phyloP scores from a whole-genome alignment of 2,888 invertebrate genomes.

The Drosophila neonasuta region DNA sequence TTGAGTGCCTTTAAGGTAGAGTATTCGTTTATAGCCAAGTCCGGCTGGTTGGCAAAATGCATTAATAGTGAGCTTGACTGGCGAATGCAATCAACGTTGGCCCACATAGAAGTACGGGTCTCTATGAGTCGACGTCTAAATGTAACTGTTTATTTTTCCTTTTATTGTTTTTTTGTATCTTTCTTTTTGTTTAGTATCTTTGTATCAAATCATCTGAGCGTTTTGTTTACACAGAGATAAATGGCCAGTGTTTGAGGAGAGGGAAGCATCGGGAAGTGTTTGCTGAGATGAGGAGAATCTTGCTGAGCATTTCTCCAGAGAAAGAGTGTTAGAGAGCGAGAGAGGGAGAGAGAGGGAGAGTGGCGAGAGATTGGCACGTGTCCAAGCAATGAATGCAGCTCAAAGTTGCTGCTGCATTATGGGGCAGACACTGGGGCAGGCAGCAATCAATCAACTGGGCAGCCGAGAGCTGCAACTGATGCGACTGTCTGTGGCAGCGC shows the following conservation, averaged over 20 bases:
- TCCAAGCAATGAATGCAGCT: conserved; percentile 42
- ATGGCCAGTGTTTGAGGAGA: conserved; percentile 40
- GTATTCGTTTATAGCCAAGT: conserved; percentile 13
- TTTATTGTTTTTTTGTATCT: conserved; percentile 1
- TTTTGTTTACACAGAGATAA: conserved; percentile 63
- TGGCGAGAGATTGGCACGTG: conserved; percentile 40
- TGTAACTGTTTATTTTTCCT: conserved; percentile 28
- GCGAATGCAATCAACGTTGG: conserved; percentile 52
- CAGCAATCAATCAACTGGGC: conserved; percentile 62
- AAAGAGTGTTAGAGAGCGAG: not conserved
- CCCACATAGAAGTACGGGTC: conserved; percentile 39
- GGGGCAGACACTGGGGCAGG: conserved; percentile 19
- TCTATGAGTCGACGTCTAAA: conserved; percentile 17
- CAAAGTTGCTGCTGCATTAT: conserved; percentile 11
- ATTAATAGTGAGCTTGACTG: conserved; percentile 31
- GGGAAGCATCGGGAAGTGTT: conserved; percentile 17
- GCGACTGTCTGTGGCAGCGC: conserved; percentile 13
- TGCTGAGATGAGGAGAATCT: conserved; percentile 7
- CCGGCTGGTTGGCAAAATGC: conserved; percentile 21
- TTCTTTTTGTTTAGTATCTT: conserved; percentile 5
- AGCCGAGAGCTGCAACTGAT: conserved; percentile 10
- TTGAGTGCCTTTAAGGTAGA: conserved; percentile 6
- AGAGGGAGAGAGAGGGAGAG: not conserved
- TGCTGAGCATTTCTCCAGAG: conserved; percentile 3
- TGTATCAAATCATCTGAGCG: conserved; percentile 53